Evolutionary conservation across 2,113 vertebrate species (phyloP).

Genomic region (Corynorhinus townsendii): DNA sequence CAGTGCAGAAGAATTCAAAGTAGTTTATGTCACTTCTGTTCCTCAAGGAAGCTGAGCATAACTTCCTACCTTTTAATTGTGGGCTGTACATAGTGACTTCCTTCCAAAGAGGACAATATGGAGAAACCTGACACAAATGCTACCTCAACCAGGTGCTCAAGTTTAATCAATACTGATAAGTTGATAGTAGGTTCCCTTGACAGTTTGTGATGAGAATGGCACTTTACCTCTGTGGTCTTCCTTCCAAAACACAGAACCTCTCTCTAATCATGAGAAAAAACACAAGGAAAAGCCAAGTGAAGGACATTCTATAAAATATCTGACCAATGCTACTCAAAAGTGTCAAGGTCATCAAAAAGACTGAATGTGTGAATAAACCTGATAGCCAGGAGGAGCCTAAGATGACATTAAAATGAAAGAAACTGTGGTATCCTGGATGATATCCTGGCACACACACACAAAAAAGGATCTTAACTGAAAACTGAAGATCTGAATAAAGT

Average conservation of each 20-base stretch:
- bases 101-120: background rate
- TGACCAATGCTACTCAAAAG: background rate
- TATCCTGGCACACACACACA: background rate
- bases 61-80: background rate
- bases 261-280: background rate
- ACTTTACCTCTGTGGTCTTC: background rate
- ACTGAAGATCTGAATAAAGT: background rate
- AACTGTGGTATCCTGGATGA: background rate
- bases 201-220: background rate
- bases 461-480: background rate
- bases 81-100: background rate
- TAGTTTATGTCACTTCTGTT: background rate
- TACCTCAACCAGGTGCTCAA: background rate
- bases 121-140: background rate
- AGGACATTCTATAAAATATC: background rate
- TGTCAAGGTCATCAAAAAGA: background rate
- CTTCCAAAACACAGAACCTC: background rate
- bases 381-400: background rate
- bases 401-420: background rate
- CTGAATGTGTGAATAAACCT: background rate
- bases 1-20: background rate
- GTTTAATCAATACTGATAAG: background rate
- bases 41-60: background rate
- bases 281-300: background rate
- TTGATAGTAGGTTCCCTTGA: background rate